phyloP scores from a whole-genome alignment of 2,113 vertebrate genomes.

The Echinops telfairi region DNA sequence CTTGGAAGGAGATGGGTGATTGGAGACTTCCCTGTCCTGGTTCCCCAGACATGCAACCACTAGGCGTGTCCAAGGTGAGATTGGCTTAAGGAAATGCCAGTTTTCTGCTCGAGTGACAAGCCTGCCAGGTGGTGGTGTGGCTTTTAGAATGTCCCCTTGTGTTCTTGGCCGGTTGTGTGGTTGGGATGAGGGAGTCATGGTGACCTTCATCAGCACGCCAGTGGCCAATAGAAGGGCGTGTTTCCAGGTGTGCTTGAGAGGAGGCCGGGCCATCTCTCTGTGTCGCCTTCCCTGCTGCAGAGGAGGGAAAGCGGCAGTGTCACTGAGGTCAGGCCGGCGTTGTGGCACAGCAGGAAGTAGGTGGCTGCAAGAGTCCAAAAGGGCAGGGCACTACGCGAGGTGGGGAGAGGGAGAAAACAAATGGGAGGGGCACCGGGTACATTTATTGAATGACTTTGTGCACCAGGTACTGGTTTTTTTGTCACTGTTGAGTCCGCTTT shows the following conservation, averaged over 20 bases:
- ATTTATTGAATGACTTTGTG: too few species aligned
- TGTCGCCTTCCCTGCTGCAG: background rate
- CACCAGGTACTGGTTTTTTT: background rate
- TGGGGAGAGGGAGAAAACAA: background rate
- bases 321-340: background rate
- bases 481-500: background rate
- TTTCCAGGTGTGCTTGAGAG: background rate
- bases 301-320: background rate
- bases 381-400: background rate
- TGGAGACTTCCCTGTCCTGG: background rate
- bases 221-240: background rate
- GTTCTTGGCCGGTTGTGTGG: background rate
- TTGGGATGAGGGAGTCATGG: background rate
- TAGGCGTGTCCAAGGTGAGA: too few species aligned
- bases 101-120: too few species aligned
- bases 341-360: background rate
- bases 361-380: background rate
- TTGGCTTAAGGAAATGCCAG: background rate
- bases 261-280: background rate
- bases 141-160: accelerated
- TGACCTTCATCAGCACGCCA: too few species aligned
- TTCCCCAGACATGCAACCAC: background rate
- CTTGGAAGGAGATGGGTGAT: background rate
- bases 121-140: background rate
- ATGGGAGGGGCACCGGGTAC: too few species aligned